Base-by-base conservation (phyloP, 2,113 vertebrate genomes). In the Sminthopsis crassicaudata region DNA sequence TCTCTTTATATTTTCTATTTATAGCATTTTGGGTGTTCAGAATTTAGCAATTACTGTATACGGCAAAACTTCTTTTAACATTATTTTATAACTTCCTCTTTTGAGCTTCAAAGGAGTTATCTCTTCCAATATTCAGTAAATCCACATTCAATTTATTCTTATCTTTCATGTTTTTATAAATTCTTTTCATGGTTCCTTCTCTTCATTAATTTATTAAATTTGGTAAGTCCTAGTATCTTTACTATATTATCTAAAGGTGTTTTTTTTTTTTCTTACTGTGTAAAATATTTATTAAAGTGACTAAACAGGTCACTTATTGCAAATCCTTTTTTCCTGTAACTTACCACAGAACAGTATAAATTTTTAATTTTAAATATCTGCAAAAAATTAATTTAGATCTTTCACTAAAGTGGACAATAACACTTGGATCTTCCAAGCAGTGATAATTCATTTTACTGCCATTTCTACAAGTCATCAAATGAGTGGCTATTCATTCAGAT, bases 241-340 rank as follows among this genome's bases (percentile, higher is more conserved):
- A 92, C 95, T 8, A 91, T 84, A 8, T 84, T 84, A 42, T 42
- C n/a, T 42, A 8, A 76, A n/a, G 4, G 36, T n/a, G 27, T 51
- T 51, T 67, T 76, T 76, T n/a, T 60, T 67, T 76, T 42, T 23
- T 0, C 67, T 84, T 84, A 76, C 46, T 52, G 95, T 27, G 48
- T 30, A 94, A 95, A 89, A 96, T 46, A 91, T 90, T 94, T 93
- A 95, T 42, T 88, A 55, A 93, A 94, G 91, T 93, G 51, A 93
- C 22, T 46, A 3, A 51, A 89, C 26, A 84, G 36, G 42, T 22
- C 51, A 22, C 84, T 95, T 94, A 96, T n/a, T 84, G 0, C 84
- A 46, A 96, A 96, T 95, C 26, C 51, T 92, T 48, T 46, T 91
- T 54, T 95, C 89, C 76, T 91, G 92, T 36, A 19, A 91, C 53